Conservation (phyloP, 1,140 invertebrate species). For the Bombus sylvicola region DNA sequence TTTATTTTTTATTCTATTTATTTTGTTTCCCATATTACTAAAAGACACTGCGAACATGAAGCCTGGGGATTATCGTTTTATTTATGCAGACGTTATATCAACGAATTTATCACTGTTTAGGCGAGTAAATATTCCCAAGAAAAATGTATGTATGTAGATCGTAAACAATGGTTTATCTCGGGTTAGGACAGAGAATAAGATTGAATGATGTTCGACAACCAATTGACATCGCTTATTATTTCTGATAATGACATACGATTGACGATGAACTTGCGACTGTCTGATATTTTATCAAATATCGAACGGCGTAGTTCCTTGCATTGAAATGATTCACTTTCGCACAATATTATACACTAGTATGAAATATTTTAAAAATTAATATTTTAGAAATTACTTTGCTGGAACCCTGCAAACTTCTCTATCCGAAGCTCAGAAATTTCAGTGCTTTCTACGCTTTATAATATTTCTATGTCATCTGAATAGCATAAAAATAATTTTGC, state of each 20-base stretch:
- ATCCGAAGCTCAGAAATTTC: not conserved
- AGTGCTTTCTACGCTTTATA: too few relatives aligned
- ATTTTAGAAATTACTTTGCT: too few relatives aligned
- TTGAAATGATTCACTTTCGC: not conserved
- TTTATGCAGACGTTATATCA: not conserved
- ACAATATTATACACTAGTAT: not conserved
- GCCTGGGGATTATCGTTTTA: not conserved
- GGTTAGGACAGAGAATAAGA: conserved; percentile 4
- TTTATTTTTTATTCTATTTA: too few relatives aligned
- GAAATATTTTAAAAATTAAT: too few relatives aligned
- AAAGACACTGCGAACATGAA: not conserved
- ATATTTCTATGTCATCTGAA: too few relatives aligned
- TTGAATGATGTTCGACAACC: conserved; percentile 20
- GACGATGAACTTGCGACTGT: conserved; percentile 4
- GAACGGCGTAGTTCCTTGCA: not conserved
- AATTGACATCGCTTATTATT: conserved; percentile 35
- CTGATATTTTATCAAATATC: not conserved
- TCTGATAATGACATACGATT: conserved; percentile 6
- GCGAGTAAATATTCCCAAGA: not conserved
- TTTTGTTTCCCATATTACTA: not conserved
- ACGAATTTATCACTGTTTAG: not conserved
- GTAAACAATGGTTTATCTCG: conserved; percentile 9
- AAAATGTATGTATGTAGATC: conserved; percentile 5
- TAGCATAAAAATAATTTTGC: not conserved
- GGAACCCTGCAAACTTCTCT: too few relatives aligned